These are phyloP conservation scores for Campopleginae sp. DNA, from an alignment of 2,888 invertebrate species.

Conservation along the genomic window DNA sequence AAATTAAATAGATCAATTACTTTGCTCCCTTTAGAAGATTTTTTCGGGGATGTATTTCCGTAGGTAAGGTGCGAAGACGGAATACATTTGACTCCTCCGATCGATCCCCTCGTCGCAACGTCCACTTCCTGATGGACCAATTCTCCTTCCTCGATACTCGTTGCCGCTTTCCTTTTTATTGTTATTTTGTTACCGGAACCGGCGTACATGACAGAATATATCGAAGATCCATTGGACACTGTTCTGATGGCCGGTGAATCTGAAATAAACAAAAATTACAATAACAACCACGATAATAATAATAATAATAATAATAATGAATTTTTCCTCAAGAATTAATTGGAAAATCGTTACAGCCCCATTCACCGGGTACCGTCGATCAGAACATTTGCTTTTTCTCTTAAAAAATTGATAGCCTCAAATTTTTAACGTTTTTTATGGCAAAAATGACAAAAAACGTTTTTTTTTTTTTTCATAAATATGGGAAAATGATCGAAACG, in stretches of 20 bases:
- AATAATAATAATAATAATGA: neutral
- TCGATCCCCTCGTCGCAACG: slow-evolving; percentile 83
- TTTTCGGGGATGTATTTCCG: slow-evolving; percentile 80
- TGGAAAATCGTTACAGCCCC: too few species aligned
- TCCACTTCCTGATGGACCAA: slow-evolving; percentile 82
- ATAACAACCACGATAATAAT: neutral
- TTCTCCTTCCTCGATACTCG: slow-evolving; percentile 85
- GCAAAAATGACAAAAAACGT: too few species aligned
- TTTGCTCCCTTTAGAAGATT: slow-evolving; percentile 82
- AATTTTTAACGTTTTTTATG: too few species aligned
- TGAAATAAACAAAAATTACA: slow-evolving; percentile 43
- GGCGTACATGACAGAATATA: slow-evolving; percentile 92
- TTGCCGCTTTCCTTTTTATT: slow-evolving; percentile 90
- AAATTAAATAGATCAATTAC: slow-evolving; percentile 72
- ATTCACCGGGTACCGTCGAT: too few species aligned
- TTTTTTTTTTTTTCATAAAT: too few species aligned
- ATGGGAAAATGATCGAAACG: too few species aligned
- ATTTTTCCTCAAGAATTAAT: too few species aligned
- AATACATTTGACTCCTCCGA: slow-evolving; percentile 81
- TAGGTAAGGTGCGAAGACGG: slow-evolving; percentile 81
- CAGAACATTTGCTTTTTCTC: too few species aligned
- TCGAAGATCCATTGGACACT: slow-evolving; percentile 86
- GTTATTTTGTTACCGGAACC: slow-evolving; percentile 93
- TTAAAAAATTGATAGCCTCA: too few species aligned
- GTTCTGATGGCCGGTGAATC: slow-evolving; percentile 82